Base-by-base conservation (phyloP, 2,113 vertebrate genomes). In the Madoqua kirkii region DNA sequence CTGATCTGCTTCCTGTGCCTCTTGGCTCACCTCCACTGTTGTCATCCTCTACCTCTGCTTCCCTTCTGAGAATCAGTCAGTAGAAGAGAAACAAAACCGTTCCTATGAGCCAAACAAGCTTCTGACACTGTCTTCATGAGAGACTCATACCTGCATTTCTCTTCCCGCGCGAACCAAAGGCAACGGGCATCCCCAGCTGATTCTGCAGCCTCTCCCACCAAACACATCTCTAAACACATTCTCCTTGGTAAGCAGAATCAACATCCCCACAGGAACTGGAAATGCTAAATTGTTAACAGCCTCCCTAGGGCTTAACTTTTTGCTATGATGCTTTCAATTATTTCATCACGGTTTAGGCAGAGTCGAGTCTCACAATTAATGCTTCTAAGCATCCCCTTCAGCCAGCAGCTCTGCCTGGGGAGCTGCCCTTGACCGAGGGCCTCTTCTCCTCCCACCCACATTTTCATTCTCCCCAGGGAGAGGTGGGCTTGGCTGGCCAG, bases 261-360 rank as follows among this genome's bases (percentile, higher is more conserved):
- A 86, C 96, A 91, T 96, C 95, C 98, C 94, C 97, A 96, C 93
- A 90, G 81, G 89, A 95, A 91, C 97, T 96, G 92, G 91, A 97
- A 98, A 98, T 96, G 95, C 94, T 97, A 95, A 97, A 96, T 93
- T 97, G 96, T 97, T 96, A 95, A 97, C 88, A 95, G 95, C 83
- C 67, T 98, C 97, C 97, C 97, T 93, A 94, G 97, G 95, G 97
- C 89, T 98, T 97, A 95, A 97, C 97, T 97, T 97, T 97, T 96
- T 98, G 97, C 96, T 94, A 96, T 91, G 96, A 96, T 96, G 97
- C 97, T 97, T 97, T 98, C 94, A 92, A 95, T 96, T 93, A 96
- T 98, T 95, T 97, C 97, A 97, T 97, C 95, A 97, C 23, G 3
- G 82, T 93, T 97, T 89, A 97, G 97, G 83, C 94, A 92, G 93